Percentiles rank a stretch among this genome's conserved stretches.
Conservation (phyloP, 1,140 invertebrate genomes). For the Akabosia matsudoensis region DNA sequence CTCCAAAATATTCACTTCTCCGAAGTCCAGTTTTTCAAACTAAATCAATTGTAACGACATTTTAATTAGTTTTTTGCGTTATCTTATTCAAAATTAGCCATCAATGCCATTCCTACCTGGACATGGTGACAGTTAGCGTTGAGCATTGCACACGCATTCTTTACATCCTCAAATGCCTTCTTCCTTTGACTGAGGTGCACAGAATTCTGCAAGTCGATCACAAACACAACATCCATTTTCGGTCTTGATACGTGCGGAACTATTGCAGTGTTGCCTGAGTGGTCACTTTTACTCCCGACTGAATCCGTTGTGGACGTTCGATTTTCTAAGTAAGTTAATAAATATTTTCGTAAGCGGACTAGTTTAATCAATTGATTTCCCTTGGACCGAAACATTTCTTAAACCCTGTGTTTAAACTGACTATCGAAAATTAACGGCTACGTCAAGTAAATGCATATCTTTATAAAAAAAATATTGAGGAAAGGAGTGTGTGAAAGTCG, state of each 20-base stretch:
- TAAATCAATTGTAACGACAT: too few relatives aligned
- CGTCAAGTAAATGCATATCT: not conserved
- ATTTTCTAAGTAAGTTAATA: slow-evolving; percentile 45
- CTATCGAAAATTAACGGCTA: not conserved
- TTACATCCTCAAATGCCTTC: slow-evolving; percentile 78
- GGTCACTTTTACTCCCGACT: slow-evolving; percentile 67
- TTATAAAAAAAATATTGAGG: too few relatives aligned
- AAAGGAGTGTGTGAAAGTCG: too few relatives aligned
- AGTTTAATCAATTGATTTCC: not conserved
- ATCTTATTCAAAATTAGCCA: not conserved
- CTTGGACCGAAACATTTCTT: not conserved
- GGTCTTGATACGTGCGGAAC: slow-evolving; percentile 51
- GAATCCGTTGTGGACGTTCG: slow-evolving; percentile 65
- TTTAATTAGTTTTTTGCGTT: not conserved
- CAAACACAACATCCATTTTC: slow-evolving; percentile 43
- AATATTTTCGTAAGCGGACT: not conserved
- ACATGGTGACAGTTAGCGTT: slow-evolving; percentile 79
- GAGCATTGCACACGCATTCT: slow-evolving; percentile 70
- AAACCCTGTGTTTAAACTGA: not conserved
- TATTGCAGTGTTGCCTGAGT: slow-evolving; percentile 60
- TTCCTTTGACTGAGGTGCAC: slow-evolving; percentile 69
- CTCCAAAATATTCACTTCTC: slow-evolving; percentile 77
- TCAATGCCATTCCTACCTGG: slow-evolving; percentile 59
- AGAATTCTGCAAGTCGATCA: slow-evolving; percentile 74
- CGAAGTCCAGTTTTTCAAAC: slow-evolving; percentile 84